Base-by-base conservation (phyloP, 2,797 vertebrate species). In the Leptodactylus fallax region DNA sequence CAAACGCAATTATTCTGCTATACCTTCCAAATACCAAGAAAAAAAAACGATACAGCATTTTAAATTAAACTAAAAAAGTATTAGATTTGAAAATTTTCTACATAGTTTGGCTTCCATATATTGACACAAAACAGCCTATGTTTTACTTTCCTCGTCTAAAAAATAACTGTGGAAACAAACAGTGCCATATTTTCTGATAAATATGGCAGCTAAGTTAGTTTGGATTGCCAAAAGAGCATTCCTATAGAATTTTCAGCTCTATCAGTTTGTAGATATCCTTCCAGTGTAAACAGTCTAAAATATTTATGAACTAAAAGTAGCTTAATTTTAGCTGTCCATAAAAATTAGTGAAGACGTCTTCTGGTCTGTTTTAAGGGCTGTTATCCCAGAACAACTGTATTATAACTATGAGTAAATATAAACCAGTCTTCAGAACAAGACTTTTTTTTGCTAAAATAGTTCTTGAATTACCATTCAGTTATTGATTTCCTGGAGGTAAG, bases 171-270 rank as follows among this genome's bases (percentile, higher is more conserved):
- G 74, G 60, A 79, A 56, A 79, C 72, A 85, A 51, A 77, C 49
- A 55, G 47, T 21, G 60, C 84, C 74, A 65, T 14, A 79, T 85
- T 63, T 76, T 85, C 82, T 47, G 67, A 56, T 14, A 74, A 58
- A 60, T 72, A 72, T 87, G 86, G 86, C 86, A 87, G 23, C 7
- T 55, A 76, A 77, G 72, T 36, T 17, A 63, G 45, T 45, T n/a
- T 47, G 0, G 47, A 76, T 77, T 82, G 86, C 86, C 86, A 82
- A 87, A 67, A 21, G 14, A 87, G 56, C 69, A 87, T 87, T 87
- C 71, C 79, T 61, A 77, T 87, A 87, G 61, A 82, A 82, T 82
- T 61, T 27, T 65, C 16, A 23, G 80, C 13, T 77, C 81, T 61
- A 65, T 87, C 56, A 83, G 12, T 82, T 61, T 77, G 58, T 76